These are phyloP conservation scores for Pterocles orientalis DNA, from an alignment of 2,113 vertebrate genomes.

Conservation along the genomic window DNA sequence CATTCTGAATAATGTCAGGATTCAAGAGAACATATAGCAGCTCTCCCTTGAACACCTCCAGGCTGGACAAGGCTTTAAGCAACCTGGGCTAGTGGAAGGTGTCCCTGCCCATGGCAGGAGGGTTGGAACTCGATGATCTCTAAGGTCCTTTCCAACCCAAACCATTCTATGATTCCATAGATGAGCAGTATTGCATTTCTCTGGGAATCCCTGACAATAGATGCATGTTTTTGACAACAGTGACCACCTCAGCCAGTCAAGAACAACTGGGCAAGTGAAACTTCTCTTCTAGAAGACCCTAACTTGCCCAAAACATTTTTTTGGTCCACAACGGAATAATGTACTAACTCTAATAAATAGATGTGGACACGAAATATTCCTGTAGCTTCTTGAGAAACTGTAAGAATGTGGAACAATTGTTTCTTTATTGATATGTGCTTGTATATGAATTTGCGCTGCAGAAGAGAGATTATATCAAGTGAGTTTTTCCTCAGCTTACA, in stretches of 20 bases:
- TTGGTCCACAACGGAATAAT: background rate
- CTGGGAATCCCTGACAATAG: background rate
- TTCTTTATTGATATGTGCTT: background rate
- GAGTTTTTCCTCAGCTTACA: background rate
- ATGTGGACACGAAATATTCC: rapidly evolving
- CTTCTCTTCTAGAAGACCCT: background rate
- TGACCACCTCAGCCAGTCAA: background rate
- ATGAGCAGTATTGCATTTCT: background rate
- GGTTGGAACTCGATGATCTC: no score
- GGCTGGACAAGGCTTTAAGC: no score
- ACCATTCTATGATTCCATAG: background rate
- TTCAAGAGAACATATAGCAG: background rate
- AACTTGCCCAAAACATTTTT: background rate
- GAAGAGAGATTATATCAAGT: background rate
- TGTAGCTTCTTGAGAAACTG: background rate
- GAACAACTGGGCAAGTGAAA: background rate
- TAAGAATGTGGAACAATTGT: background rate
- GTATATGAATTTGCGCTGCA: background rate
- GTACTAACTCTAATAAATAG: background rate
- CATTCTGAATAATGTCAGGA: background rate
- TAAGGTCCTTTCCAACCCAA: no score
- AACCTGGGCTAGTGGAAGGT: no score
- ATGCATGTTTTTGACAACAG: background rate
- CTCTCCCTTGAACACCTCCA: no score
- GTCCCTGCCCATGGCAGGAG: no score